A percentile compares a stretch with the other conserved stretches of the same genome.
phyloP scores from a whole-genome alignment of 2,888 invertebrate genomes.

The Rotaria macrura region DNA sequence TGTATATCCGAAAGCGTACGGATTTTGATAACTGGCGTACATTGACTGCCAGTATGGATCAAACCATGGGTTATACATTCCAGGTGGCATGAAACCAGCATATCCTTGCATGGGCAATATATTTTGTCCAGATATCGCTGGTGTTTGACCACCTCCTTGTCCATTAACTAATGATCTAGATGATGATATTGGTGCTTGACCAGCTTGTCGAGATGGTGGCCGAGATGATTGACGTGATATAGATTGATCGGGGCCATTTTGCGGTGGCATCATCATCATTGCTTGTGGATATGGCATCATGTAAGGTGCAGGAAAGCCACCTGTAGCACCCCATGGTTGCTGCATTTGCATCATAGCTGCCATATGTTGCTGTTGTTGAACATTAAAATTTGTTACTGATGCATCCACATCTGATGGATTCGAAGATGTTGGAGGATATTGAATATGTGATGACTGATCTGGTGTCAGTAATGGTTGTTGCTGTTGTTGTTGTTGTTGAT shows the following conservation, averaged over 20 bases:
- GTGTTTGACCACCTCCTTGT: neutral
- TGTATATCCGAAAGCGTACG: neutral
- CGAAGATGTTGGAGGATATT: neutral
- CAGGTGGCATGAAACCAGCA: neutral
- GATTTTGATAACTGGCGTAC: neutral
- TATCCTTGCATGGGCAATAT: neutral
- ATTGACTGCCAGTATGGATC: conserved; percentile 10
- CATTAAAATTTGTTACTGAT: neutral
- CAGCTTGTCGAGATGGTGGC: neutral
- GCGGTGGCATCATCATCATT: neutral
- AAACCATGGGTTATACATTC: conserved; percentile 21
- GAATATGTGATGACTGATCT: neutral
- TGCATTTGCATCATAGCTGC: neutral
- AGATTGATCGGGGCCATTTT: neutral
- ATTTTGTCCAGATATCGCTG: neutral
- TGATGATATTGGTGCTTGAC: neutral
- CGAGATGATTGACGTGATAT: neutral
- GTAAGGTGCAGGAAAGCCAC: neutral
- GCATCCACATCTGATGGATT: neutral
- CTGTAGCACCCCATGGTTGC: neutral
- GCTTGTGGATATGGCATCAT: neutral
- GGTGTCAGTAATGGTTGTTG: neutral
- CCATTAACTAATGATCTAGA: neutral
- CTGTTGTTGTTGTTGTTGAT: neutral
- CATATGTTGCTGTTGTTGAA: neutral